Evolutionary conservation across 2,888 invertebrate species (phyloP).

Genomic region (Adela reaumurella): DNA sequence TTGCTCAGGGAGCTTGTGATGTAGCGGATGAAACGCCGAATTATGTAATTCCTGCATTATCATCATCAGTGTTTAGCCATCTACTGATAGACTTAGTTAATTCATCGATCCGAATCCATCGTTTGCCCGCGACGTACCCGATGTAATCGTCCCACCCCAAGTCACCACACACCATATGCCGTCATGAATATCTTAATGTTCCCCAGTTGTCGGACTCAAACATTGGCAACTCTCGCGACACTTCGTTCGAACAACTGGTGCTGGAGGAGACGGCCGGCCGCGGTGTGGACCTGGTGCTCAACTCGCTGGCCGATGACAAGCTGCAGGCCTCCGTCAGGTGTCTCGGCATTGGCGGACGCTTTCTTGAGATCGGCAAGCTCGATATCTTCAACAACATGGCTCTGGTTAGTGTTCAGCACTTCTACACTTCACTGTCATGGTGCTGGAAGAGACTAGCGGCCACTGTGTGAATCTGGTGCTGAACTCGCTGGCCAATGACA

Average conservation of each 20-base stretch:
- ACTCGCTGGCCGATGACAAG: constrained; percentile 95
- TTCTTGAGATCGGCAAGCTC: constrained; percentile 97
- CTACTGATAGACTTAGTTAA: no score
- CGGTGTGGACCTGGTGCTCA: constrained; percentile 92
- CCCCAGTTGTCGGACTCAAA: constrained; percentile 68
- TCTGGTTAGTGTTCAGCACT: constrained; percentile 44
- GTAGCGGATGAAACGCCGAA: no score
- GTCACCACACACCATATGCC: no score
- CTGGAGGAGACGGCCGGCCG: constrained; percentile 79
- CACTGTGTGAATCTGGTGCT: constrained; percentile 91
- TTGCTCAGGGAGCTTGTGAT: no score
- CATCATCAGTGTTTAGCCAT: no score
- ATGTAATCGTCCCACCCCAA: no score
- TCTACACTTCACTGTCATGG: no score
- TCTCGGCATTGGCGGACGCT: constrained; percentile 87
- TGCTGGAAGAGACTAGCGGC: constrained; percentile 81
- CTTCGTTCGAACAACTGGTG: constrained; percentile 87
- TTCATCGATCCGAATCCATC: no score
- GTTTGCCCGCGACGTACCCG: no score
- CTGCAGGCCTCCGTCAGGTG: constrained; percentile 92
- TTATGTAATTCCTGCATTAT: no score
- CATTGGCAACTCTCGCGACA: constrained; percentile 90
- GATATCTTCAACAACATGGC: constrained; percentile 89
- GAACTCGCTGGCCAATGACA: constrained; percentile 95
- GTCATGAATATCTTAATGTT: no score